Conservation (phyloP, 2,113 vertebrate species). For the Chloropsis cyanopogon region DNA sequence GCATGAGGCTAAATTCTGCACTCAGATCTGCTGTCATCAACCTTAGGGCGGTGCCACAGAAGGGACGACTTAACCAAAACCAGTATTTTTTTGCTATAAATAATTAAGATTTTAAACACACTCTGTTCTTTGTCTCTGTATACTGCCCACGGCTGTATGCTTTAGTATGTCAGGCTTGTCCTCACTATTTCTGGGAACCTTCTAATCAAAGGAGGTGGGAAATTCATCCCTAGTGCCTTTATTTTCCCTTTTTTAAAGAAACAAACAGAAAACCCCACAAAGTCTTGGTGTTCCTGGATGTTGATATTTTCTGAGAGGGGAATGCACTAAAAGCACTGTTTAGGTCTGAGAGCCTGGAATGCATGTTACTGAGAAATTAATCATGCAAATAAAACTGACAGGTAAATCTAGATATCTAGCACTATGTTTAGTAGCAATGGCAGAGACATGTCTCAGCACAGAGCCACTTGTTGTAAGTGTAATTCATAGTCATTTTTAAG, state of each 20-base stretch:
- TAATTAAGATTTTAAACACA: conserved; percentile 10
- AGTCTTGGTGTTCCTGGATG: background rate
- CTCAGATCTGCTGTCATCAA: background rate
- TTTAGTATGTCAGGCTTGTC: background rate
- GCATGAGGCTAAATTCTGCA: background rate
- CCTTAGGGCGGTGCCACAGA: background rate
- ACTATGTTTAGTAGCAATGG: background rate
- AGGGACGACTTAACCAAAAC: background rate
- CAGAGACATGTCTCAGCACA: background rate
- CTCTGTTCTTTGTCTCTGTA: background rate
- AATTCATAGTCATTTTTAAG: background rate
- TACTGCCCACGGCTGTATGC: background rate
- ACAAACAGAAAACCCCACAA: background rate
- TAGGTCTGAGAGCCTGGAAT: background rate
- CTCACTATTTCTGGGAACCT: background rate
- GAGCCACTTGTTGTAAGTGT: background rate
- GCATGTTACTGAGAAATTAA: background rate
- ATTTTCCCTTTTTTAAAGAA: background rate
- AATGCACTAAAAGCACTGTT: background rate
- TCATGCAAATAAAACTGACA: background rate
- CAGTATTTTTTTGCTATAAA: conserved; percentile 1
- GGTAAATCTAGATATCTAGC: background rate
- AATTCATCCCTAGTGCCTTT: background rate
- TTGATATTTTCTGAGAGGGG: background rate
- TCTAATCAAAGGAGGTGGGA: background rate